Conservation (phyloP, 1,140 invertebrate genomes). For the Bombus impatiens region DNA sequence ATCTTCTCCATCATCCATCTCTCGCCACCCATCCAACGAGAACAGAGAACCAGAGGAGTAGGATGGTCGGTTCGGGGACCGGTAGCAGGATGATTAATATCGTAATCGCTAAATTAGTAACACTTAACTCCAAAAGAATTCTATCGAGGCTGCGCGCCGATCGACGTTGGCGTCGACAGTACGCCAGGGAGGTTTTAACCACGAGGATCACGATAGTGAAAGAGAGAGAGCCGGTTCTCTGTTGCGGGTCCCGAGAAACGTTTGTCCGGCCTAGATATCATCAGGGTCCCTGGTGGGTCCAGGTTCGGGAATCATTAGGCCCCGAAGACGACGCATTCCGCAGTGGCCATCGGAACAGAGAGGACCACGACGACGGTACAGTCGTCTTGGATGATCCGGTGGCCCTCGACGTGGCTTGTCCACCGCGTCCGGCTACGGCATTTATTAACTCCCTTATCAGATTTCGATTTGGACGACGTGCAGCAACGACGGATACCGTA, state of each 20-base stretch:
- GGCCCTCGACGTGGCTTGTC: slow-evolving; percentile 51
- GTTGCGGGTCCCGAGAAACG: slow-evolving; percentile 39
- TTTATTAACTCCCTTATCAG: slow-evolving; percentile 71
- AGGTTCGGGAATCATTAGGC: slow-evolving; percentile 68
- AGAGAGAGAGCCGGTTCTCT: neutral
- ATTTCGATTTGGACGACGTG: slow-evolving; percentile 64
- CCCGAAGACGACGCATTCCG: slow-evolving; percentile 64
- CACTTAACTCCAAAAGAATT: slow-evolving; percentile 60
- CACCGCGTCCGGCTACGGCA: slow-evolving; percentile 50
- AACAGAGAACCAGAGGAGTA: neutral
- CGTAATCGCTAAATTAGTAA: slow-evolving; percentile 56
- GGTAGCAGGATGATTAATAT: slow-evolving; percentile 47
- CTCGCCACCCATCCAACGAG: neutral
- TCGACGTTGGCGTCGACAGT: slow-evolving; percentile 39
- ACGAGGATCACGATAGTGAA: slow-evolving; percentile 42
- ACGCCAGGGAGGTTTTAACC: slow-evolving; percentile 30
- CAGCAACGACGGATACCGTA: slow-evolving; percentile 65
- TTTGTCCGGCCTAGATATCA: slow-evolving; percentile 65
- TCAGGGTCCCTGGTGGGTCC: slow-evolving; percentile 61
- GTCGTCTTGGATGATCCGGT: slow-evolving; percentile 63
- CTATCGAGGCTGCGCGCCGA: slow-evolving; percentile 17
- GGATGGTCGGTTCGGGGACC: no score
- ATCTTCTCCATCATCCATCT: slow-evolving; percentile 37
- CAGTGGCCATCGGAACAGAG: slow-evolving; percentile 32
- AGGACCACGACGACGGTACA: neutral